phyloP scores from a whole-genome alignment of 2,888 invertebrate genomes.

The Venusia cambrica region DNA sequence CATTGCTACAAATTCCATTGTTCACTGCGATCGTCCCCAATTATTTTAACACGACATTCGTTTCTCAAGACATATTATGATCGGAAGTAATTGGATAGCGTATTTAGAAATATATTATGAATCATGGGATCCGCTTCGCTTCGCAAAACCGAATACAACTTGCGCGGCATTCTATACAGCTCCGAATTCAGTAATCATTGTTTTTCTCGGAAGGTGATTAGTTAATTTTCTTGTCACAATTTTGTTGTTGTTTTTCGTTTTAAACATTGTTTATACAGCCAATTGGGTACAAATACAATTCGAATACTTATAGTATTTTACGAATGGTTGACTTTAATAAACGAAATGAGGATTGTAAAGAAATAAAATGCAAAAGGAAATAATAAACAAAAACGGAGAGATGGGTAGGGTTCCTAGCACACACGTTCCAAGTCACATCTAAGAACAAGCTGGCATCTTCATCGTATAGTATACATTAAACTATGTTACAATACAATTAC shows the following conservation, averaged over 20 bases:
- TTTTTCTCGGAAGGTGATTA: constrained; percentile 46
- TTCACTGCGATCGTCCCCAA: constrained; percentile 57
- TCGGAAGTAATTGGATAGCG: constrained; percentile 67
- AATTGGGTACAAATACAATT: constrained; percentile 44
- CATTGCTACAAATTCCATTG: constrained; percentile 73
- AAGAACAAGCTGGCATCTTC: constrained; percentile 75
- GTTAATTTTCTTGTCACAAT: constrained; percentile 26
- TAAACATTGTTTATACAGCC: constrained; percentile 44
- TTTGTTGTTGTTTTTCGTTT: constrained; percentile 27
- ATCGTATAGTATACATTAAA: constrained; percentile 64
- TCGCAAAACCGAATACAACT: constrained; percentile 41
- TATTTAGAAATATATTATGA: constrained; percentile 72
- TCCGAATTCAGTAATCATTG: constrained; percentile 37
- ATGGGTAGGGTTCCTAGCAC: constrained; percentile 71
- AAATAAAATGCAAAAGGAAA: constrained; percentile 42
- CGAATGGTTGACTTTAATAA: constrained; percentile 28
- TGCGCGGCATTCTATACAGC: constrained; percentile 40
- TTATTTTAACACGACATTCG: constrained; percentile 49
- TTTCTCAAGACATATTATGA: constrained; percentile 71
- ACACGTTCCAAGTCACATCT: constrained; percentile 72
- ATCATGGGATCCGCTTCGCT: constrained; percentile 63
- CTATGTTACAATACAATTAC: constrained; percentile 76
- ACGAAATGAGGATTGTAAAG: constrained; percentile 40
- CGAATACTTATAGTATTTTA: constrained; percentile 26
- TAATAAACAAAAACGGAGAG: constrained; percentile 51